Percentiles rank a stretch among this genome's conserved stretches.
phyloP scores from a whole-genome alignment of 2,797 vertebrate species.

The Hypotaenidia philippensis region DNA sequence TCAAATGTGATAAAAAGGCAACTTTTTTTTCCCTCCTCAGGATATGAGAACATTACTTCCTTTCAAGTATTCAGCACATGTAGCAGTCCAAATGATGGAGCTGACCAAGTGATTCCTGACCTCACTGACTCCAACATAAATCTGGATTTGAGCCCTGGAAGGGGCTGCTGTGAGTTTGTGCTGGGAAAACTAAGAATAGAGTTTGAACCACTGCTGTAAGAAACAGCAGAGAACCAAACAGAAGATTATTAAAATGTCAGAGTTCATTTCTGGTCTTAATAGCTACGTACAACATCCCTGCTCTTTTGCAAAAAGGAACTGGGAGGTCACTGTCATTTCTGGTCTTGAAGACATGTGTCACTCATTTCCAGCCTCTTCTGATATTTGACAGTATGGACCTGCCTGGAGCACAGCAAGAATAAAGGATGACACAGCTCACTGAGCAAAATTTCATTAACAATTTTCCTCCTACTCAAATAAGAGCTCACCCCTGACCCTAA shows the following conservation, averaged over 20 bases:
- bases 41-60: not conserved
- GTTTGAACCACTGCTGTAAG: conserved; percentile 6
- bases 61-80: not conserved
- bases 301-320: conserved; percentile 29
- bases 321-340: conserved; percentile 66
- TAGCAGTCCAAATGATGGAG: not conserved
- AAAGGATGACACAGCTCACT: conserved; percentile 71
- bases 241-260: conserved; percentile 43
- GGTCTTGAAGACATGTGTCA: conserved; percentile 73
- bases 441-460: conserved; percentile 72
- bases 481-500: conserved; percentile 57
- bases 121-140: not conserved
- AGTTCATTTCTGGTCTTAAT: conserved; percentile 36
- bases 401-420: conserved; percentile 66
- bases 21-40: not conserved
- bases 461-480: conserved; percentile 70
- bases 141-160: not conserved
- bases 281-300: not conserved
- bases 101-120: not conserved
- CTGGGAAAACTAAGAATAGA: not conserved
- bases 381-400: conserved; percentile 73
- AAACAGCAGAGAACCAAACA: not conserved
- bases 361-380: conserved; percentile 71
- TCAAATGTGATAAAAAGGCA: not conserved
- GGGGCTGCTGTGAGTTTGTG: not conserved